These are phyloP conservation scores for Euwallacea similis DNA, from an alignment of 1,140 invertebrate species.

Conservation along the genomic window DNA sequence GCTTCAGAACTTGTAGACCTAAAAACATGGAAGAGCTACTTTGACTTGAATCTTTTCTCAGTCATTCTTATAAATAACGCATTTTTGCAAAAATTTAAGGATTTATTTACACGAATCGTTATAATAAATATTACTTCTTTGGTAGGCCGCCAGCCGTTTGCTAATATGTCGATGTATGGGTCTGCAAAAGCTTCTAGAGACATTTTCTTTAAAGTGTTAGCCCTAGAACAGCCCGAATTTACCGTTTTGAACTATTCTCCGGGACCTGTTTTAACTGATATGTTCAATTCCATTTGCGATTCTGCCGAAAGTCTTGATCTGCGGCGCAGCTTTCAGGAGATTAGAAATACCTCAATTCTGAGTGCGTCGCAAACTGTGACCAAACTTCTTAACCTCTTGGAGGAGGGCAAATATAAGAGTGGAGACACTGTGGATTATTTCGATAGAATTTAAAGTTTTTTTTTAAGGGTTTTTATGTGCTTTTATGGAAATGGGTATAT, in stretches of 20 bases:
- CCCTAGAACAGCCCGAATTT: constrained; percentile 75
- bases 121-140: constrained; percentile 90
- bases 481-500: not conserved
- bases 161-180: constrained; percentile 79
- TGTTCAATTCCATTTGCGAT: constrained; percentile 71
- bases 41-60: constrained; percentile 78
- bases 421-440: constrained; percentile 89
- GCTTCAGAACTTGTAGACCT: constrained; percentile 64
- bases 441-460: constrained; percentile 57
- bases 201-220: constrained; percentile 86
- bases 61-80: constrained; percentile 75
- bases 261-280: constrained; percentile 89
- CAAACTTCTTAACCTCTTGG: constrained; percentile 72
- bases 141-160: constrained; percentile 73
- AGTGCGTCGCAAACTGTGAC: constrained; percentile 73
- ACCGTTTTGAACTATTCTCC: constrained; percentile 90
- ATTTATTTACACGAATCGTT: constrained; percentile 56
- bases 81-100: constrained; percentile 64
- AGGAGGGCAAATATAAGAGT: constrained; percentile 72
- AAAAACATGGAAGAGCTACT: constrained; percentile 67
- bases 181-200: constrained; percentile 88
- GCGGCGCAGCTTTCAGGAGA: constrained; percentile 64
- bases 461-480: no score
- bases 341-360: constrained; percentile 64
- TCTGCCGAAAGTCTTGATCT: constrained; percentile 63